Percentiles rank a stretch among this genome's conserved stretches.
Evolutionary conservation across 2,888 invertebrate genomes (phyloP).

Genomic region (Patella ulyssiponensis): DNA sequence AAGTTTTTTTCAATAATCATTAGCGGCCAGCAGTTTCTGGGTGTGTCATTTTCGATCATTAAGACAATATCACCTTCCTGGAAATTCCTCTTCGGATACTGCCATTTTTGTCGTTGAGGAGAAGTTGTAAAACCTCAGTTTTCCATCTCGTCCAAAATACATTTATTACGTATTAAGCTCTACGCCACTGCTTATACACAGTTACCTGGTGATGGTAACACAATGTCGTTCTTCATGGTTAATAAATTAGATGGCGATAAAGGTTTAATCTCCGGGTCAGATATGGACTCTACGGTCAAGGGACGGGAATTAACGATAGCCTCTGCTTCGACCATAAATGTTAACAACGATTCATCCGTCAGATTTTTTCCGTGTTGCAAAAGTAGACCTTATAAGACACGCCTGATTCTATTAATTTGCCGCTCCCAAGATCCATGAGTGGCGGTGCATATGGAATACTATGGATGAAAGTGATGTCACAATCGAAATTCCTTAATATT

Average conservation of each 20-base stretch:
- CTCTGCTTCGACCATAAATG: slow-evolving; percentile 35
- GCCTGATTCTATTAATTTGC: slow-evolving; percentile 44
- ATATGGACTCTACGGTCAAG: slow-evolving; percentile 27
- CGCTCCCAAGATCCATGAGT: slow-evolving; percentile 55
- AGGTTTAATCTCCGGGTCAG: slow-evolving; percentile 18
- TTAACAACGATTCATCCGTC: slow-evolving; percentile 31
- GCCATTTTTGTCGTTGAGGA: slow-evolving; percentile 39
- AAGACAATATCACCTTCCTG: slow-evolving; percentile 43
- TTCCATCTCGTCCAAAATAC: slow-evolving; percentile 47
- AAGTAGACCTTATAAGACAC: slow-evolving; percentile 35
- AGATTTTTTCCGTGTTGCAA: slow-evolving; percentile 19
- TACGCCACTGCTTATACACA: slow-evolving; percentile 42
- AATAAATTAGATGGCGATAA: slow-evolving; percentile 34
- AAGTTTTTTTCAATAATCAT: slow-evolving; percentile 26
- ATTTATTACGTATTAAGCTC: slow-evolving; percentile 39
- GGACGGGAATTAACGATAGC: slow-evolving; percentile 39
- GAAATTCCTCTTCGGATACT: slow-evolving; percentile 26
- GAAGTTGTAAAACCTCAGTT: slow-evolving; percentile 38
- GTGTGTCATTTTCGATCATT: slow-evolving; percentile 34
- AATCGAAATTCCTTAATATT: slow-evolving; percentile 26
- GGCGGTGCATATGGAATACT: slow-evolving; percentile 47
- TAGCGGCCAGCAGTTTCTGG: slow-evolving; percentile 37
- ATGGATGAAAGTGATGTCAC: slow-evolving; percentile 31
- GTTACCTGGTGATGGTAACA: slow-evolving; percentile 26
- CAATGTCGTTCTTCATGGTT: slow-evolving; percentile 21